A percentile compares a stretch with the other conserved stretches of the same genome.
phyloP scores from a whole-genome alignment of 2,888 invertebrate genomes.

The Phyllotreta cruciferae region DNA sequence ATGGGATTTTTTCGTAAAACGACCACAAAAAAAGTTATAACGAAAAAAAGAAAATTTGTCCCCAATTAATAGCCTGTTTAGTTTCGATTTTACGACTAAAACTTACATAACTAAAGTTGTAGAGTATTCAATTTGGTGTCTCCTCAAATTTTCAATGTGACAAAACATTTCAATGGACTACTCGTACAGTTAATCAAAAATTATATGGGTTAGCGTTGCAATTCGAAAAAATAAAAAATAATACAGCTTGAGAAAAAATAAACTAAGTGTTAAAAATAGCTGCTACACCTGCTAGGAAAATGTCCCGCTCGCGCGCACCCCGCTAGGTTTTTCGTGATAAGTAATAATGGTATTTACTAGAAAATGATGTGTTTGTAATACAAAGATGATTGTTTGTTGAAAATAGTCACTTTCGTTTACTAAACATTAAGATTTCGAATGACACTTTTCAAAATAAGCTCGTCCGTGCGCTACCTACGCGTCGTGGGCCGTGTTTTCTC shows the following conservation, averaged over 20 bases:
- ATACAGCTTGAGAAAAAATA: background rate
- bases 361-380: constrained; percentile 55
- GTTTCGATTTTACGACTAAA: too few species aligned
- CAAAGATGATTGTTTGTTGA: constrained; percentile 58
- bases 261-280: constrained; percentile 19
- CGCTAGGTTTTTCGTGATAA: constrained; percentile 29
- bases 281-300: constrained; percentile 19
- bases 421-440: constrained; percentile 60
- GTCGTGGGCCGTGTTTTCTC: background rate
- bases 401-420: constrained; percentile 52
- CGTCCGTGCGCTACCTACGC: constrained; percentile 23
- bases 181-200: too few species aligned
- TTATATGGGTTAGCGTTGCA: too few species aligned
- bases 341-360: constrained; percentile 54
- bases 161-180: too few species aligned
- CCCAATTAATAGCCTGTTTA: too few species aligned
- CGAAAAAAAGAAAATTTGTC: too few species aligned
- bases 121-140: too few species aligned
- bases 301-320: constrained; percentile 4
- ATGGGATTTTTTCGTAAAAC: too few species aligned
- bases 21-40: too few species aligned
- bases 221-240: too few species aligned
- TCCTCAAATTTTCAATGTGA: too few species aligned
- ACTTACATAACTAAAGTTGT: too few species aligned
- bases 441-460: constrained; percentile 61